Conservation (phyloP, 2,888 invertebrate species). For the Nematopogon swammerdamellus region DNA sequence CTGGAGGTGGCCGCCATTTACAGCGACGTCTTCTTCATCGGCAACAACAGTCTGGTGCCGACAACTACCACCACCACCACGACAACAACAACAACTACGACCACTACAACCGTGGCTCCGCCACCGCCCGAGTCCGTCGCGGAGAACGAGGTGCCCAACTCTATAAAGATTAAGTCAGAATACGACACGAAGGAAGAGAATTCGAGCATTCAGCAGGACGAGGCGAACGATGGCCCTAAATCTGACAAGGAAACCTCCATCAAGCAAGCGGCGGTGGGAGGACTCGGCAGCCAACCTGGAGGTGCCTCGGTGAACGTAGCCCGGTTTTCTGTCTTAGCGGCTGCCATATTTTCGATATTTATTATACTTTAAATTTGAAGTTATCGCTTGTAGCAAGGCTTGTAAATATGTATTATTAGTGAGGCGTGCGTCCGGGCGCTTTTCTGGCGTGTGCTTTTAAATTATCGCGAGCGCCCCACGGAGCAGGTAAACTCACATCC, state of each 20-base stretch:
- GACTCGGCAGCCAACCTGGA: constrained; percentile 27
- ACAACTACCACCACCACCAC: constrained; percentile 64
- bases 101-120: constrained; percentile 51
- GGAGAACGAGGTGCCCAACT: constrained; percentile 35
- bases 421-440: background rate
- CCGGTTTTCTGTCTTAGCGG: background rate
- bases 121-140: constrained; percentile 48
- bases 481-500: too few species aligned
- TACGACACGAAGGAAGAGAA: background rate
- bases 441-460: too few species aligned
- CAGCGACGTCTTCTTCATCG: constrained; percentile 73
- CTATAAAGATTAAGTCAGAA: constrained; percentile 19
- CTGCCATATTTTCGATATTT: background rate
- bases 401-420: background rate
- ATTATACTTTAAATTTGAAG: background rate
- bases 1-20: constrained; percentile 67
- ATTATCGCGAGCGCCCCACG: too few species aligned
- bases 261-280: constrained; percentile 31
- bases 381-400: background rate
- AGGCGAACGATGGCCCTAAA: constrained; percentile 18
- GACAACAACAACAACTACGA: constrained; percentile 60
- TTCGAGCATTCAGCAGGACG: background rate
- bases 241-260: constrained; percentile 33
- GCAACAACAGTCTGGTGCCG: constrained; percentile 74
- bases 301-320: constrained; percentile 19